phyloP scores from a whole-genome alignment of 2,797 vertebrate species.

The Botia kubotai region DNA sequence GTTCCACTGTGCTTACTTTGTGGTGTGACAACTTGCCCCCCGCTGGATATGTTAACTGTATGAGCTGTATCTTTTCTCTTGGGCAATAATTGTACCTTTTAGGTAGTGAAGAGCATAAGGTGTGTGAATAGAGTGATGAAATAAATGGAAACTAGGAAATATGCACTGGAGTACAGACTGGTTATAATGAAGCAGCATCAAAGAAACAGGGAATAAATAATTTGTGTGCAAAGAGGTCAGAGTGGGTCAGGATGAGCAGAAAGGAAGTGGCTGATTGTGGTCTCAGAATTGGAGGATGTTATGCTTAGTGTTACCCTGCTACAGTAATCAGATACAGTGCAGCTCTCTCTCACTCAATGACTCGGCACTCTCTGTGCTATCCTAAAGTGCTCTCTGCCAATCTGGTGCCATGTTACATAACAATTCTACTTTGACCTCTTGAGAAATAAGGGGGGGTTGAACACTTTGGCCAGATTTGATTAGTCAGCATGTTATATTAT shows the following conservation, averaged over 20 bases:
- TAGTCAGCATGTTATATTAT: conserved; percentile 24
- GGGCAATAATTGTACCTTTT: background rate
- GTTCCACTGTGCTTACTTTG: background rate
- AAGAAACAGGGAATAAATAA: conserved; percentile 41
- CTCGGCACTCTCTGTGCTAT: conserved; percentile 15
- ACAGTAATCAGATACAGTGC: background rate
- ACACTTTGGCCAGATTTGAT: conserved; percentile 36
- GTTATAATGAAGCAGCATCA: background rate
- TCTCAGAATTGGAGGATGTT: background rate
- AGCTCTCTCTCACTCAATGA: conserved; percentile 8
- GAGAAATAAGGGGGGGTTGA: conserved; percentile 65
- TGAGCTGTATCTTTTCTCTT: background rate
- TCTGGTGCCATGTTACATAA: conserved; percentile 60
- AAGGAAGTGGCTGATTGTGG: background rate
- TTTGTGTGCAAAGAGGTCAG: background rate
- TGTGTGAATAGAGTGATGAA: background rate
- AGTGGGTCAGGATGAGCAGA: background rate
- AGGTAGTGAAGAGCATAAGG: background rate
- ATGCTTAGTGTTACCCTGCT: background rate
- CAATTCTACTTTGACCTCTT: conserved; percentile 61
- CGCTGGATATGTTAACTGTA: background rate
- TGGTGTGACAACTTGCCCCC: background rate
- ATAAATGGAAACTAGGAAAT: background rate
- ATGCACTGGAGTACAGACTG: background rate
- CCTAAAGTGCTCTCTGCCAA: conserved; percentile 19